phyloP scores from a whole-genome alignment of 2,113 vertebrate genomes.

The Theristicus caerulescens region DNA sequence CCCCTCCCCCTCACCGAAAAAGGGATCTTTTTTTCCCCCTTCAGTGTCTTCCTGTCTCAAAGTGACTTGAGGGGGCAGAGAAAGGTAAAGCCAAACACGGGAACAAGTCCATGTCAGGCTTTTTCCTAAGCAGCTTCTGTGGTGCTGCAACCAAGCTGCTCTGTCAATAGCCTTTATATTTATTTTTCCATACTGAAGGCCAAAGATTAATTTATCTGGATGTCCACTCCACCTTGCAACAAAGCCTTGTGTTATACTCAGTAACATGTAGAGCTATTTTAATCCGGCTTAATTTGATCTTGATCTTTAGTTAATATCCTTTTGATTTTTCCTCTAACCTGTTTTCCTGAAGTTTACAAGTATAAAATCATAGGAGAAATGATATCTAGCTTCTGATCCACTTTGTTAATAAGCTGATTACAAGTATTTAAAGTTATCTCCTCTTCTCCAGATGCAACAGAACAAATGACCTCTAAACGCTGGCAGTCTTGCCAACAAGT shows the following conservation, averaged over 20 bases:
- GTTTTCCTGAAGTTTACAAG: constrained; percentile 32
- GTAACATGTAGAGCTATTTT: constrained; percentile 18
- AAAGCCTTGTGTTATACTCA: background rate
- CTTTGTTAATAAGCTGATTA: constrained; percentile 59
- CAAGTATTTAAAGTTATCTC: constrained; percentile 60
- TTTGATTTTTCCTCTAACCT: constrained; percentile 43
- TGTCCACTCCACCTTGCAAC: background rate
- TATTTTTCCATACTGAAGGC: constrained; percentile 14
- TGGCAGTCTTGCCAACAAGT: background rate
- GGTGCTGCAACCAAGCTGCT: background rate
- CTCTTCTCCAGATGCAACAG: constrained; percentile 27
- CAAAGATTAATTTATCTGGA: constrained; percentile 50
- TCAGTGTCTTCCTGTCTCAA: background rate
- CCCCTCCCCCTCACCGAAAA: background rate
- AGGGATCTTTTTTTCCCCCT: fast-evolving
- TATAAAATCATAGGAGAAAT: constrained; percentile 51
- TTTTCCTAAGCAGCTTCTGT: constrained; percentile 8
- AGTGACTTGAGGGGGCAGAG: background rate
- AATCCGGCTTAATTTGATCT: constrained; percentile 60
- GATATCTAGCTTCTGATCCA: constrained; percentile 47
- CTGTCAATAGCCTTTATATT: constrained; percentile 17
- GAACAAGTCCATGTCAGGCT: background rate
- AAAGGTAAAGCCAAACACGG: background rate
- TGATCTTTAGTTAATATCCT: constrained; percentile 43
- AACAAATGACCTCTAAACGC: constrained; percentile 42